A percentile compares a stretch with the other conserved stretches of the same genome.
Evolutionary conservation across 2,113 vertebrate genomes (phyloP).

Genomic region (Otolemur garnettii): DNA sequence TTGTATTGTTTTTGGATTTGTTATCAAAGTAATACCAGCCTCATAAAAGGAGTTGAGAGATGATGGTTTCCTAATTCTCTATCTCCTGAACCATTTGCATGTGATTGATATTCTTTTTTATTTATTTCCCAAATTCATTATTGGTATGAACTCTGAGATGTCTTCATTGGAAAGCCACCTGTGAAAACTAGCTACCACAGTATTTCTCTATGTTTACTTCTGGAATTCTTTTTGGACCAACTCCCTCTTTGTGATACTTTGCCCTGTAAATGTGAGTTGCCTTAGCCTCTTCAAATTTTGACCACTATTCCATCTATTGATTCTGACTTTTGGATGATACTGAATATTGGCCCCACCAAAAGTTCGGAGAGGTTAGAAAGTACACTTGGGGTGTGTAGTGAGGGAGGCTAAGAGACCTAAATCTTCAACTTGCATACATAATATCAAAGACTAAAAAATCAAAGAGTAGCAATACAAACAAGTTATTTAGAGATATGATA

Average conservation of each 20-base stretch:
- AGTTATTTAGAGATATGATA: background rate
- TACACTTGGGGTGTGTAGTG: background rate
- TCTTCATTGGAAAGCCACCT: background rate
- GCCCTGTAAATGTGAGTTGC: background rate
- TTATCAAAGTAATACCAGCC: background rate
- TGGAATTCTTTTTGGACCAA: background rate
- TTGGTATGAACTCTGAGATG: background rate
- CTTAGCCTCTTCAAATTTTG: slow-evolving; percentile 12
- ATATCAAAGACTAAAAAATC: slow-evolving; percentile 21
- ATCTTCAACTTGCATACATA: background rate
- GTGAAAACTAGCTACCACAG: background rate
- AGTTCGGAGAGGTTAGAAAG: background rate
- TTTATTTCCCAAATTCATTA: slow-evolving; percentile 11
- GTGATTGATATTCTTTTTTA: background rate
- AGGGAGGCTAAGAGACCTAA: background rate
- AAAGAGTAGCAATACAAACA: background rate
- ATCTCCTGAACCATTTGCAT: background rate
- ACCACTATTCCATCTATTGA: background rate
- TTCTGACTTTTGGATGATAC: background rate
- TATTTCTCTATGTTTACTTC: background rate
- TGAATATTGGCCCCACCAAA: background rate
- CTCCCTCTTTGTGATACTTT: slow-evolving; percentile 17
- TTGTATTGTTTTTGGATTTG: slow-evolving; percentile 26
- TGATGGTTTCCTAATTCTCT: background rate
- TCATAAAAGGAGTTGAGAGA: background rate